Conservation (phyloP, 1,140 invertebrate genomes). For the Nasonia longicornis region DNA sequence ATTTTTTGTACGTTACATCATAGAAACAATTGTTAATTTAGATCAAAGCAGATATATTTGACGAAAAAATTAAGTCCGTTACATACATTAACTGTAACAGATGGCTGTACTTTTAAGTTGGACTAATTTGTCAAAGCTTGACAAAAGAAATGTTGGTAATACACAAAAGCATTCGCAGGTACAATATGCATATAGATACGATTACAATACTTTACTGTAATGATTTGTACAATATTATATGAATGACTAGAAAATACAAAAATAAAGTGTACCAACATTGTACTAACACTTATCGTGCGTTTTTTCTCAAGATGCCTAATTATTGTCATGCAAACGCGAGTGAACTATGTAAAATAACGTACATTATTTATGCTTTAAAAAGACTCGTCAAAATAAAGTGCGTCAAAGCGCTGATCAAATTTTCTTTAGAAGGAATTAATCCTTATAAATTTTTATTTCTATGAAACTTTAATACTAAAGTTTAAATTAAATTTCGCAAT, state of each 20-base stretch:
- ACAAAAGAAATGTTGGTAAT: constrained; percentile 65
- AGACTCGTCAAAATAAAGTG: too few species aligned
- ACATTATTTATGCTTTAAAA: too few species aligned
- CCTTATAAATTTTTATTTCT: too few species aligned
- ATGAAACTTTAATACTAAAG: background rate
- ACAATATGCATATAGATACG: constrained; percentile 57
- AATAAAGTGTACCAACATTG: constrained; percentile 70
- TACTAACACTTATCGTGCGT: constrained; percentile 53
- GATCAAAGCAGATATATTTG: constrained; percentile 43
- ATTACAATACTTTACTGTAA: constrained; percentile 67
- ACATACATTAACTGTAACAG: constrained; percentile 44
- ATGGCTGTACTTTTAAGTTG: constrained; percentile 65
- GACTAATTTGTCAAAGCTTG: constrained; percentile 58
- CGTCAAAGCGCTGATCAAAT: too few species aligned
- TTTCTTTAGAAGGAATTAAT: too few species aligned
- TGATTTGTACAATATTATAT: constrained; percentile 70
- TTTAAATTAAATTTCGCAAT: background rate
- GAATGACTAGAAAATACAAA: constrained; percentile 62
- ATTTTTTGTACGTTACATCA: constrained; percentile 66
- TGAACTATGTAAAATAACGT: background rate
- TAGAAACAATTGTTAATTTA: constrained; percentile 65
- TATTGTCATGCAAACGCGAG: background rate
- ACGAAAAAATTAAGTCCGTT: constrained; percentile 43
- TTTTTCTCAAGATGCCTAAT: constrained; percentile 29
- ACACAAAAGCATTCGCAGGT: constrained; percentile 60